Conservation (phyloP, 2,113 vertebrate species). For the Jacana jacana region DNA sequence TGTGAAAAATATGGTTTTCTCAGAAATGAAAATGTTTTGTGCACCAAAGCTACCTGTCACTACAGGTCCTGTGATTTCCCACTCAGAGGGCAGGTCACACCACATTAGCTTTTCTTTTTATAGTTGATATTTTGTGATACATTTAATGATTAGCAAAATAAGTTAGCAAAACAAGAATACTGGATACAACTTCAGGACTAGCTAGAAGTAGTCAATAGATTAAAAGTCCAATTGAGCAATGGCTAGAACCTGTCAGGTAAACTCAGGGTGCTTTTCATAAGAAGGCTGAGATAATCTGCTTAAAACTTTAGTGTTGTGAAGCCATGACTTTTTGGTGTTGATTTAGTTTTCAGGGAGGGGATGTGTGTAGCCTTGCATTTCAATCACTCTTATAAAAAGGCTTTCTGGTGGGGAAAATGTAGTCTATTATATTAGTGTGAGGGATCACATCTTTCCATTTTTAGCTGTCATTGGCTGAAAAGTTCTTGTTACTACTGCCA, state of each 20-base stretch:
- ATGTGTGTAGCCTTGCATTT: neutral
- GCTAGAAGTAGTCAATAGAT: neutral
- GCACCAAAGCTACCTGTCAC: fast-evolving
- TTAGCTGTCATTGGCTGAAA: neutral
- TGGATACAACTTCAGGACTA: neutral
- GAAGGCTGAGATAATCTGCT: neutral
- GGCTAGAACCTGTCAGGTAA: neutral
- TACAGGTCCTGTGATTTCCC: neutral
- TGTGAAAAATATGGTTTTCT: neutral
- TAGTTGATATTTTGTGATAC: neutral
- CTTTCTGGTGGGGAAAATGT: neutral
- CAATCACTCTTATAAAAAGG: neutral
- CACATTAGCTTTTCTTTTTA: neutral
- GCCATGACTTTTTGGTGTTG: neutral
- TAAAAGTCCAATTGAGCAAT: neutral
- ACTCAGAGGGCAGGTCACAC: neutral
- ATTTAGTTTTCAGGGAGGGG: neutral
- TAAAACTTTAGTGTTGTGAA: neutral
- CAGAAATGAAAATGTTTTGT: neutral
- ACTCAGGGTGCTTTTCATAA: neutral
- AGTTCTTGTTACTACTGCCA: neutral
- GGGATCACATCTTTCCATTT: neutral
- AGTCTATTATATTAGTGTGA: neutral
- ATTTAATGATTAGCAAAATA: neutral
- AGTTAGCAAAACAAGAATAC: neutral